A percentile compares a stretch with the other conserved stretches of the same genome.
phyloP scores from a whole-genome alignment of 2,113 vertebrate species.

The Ahaetulla prasina region DNA sequence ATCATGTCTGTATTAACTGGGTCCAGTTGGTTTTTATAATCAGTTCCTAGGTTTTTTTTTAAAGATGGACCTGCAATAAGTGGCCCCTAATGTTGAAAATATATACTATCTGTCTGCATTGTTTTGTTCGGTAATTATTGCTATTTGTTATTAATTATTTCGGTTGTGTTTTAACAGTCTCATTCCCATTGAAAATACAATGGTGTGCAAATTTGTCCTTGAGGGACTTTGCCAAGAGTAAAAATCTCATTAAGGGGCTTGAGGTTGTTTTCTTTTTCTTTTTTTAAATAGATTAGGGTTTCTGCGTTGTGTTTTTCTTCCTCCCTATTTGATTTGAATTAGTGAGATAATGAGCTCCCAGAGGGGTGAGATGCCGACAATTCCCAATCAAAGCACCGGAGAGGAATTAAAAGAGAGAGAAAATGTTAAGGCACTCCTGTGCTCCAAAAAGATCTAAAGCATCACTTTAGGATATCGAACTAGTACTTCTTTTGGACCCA shows the following conservation, averaged over 20 bases:
- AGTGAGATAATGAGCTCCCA: conserved; percentile 35
- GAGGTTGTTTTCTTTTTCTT: conserved; percentile 3
- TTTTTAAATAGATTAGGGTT: conserved; percentile 26
- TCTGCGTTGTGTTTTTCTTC: conserved; percentile 15
- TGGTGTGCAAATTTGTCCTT: conserved; percentile 29
- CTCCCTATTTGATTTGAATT: conserved; percentile 32
- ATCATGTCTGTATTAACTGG: not conserved
- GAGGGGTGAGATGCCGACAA: conserved; percentile 31
- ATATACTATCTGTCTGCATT: conserved; percentile 6
- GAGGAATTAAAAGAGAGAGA: conserved; percentile 17
- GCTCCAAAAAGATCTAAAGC: conserved; percentile 12
- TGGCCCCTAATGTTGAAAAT: conserved; percentile 19
- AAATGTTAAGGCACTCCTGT: not conserved
- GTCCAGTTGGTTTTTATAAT: conserved; percentile 9
- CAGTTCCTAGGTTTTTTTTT: not conserved
- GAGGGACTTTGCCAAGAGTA: conserved; percentile 30
- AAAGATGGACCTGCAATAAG: not conserved
- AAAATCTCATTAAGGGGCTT: conserved; percentile 31
- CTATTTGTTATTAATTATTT: conserved; percentile 35
- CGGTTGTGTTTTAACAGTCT: conserved; percentile 22
- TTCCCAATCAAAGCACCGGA: conserved; percentile 33
- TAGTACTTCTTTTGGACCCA: not conserved
- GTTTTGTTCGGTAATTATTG: conserved; percentile 16
- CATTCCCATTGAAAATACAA: conserved; percentile 19
- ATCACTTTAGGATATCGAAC: not conserved